These are phyloP conservation scores for Platysteira castanea DNA, from an alignment of 2,113 vertebrate species.

Conservation along the genomic window DNA sequence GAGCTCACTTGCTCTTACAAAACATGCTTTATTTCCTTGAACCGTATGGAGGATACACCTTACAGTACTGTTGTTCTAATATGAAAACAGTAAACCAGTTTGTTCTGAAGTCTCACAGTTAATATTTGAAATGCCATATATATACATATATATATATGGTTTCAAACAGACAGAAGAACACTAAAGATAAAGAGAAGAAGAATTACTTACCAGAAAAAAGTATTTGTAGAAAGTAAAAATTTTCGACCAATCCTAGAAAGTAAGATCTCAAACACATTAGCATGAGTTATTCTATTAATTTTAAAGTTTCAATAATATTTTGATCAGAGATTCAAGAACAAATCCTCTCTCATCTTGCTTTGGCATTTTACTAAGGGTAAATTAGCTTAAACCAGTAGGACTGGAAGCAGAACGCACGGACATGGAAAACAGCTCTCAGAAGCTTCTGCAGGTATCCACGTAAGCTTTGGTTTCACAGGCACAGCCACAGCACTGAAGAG, in stretches of 20 bases:
- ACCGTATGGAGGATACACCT: not conserved
- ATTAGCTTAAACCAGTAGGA: not conserved
- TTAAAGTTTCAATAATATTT: not conserved
- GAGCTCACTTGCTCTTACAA: not conserved
- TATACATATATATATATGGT: not conserved
- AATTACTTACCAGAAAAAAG: not conserved
- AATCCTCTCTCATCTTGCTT: not conserved
- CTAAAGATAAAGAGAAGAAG: conserved; percentile 35
- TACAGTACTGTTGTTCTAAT: not conserved
- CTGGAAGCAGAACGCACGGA: fast-evolving
- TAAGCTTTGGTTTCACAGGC: not conserved
- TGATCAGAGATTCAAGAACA: not conserved
- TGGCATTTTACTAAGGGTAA: not conserved
- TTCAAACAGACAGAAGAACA: conserved; percentile 57
- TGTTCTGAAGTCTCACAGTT: not conserved
- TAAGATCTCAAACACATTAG: not conserved
- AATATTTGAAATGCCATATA: not conserved
- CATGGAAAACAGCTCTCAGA: not conserved
- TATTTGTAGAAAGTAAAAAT: not conserved
- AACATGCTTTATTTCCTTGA: not conserved
- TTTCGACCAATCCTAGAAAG: not conserved
- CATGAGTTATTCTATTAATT: not conserved
- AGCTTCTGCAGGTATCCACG: not conserved
- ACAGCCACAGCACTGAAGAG: not conserved
- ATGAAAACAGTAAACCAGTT: not conserved